Conservation (phyloP, 2,888 invertebrate genomes). For the Cheilosia pagana region DNA sequence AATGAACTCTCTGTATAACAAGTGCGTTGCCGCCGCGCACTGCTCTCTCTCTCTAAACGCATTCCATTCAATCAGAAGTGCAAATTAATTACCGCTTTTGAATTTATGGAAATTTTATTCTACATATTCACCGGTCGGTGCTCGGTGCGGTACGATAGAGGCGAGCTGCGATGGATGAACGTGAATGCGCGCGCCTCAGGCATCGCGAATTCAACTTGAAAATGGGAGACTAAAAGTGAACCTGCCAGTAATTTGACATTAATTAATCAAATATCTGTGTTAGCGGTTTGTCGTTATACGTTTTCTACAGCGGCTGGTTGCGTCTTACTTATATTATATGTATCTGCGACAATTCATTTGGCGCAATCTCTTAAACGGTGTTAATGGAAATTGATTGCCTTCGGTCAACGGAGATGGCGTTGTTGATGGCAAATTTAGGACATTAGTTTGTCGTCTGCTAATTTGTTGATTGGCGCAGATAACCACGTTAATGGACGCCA, state of each 20-base stretch:
- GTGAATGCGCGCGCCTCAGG: conserved; percentile 23
- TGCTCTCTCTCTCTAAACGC: conserved; percentile 31
- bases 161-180: not conserved
- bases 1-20: conserved; percentile 52
- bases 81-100: conserved; percentile 71
- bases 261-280: conserved; percentile 72
- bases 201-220: conserved; percentile 13
- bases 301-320: not conserved
- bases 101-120: conserved; percentile 70
- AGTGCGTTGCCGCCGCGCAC: conserved; percentile 33
- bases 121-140: conserved; percentile 67
- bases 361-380: conserved; percentile 26
- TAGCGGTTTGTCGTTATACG: conserved; percentile 23
- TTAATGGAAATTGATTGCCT: conserved; percentile 49
- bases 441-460: conserved; percentile 25
- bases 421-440: conserved; percentile 12
- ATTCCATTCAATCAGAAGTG: conserved; percentile 70
- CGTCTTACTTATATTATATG: too few species aligned
- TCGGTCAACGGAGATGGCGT: not conserved
- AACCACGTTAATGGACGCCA: not conserved
- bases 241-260: conserved; percentile 67
- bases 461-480: conserved; percentile 27
- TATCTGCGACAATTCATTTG: conserved; percentile 27
- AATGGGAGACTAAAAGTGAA: conserved; percentile 8
- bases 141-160: conserved; percentile 23